These are phyloP conservation scores for Morone chrysops DNA, from an alignment of 2,113 vertebrate genomes.

Conservation along the genomic window DNA sequence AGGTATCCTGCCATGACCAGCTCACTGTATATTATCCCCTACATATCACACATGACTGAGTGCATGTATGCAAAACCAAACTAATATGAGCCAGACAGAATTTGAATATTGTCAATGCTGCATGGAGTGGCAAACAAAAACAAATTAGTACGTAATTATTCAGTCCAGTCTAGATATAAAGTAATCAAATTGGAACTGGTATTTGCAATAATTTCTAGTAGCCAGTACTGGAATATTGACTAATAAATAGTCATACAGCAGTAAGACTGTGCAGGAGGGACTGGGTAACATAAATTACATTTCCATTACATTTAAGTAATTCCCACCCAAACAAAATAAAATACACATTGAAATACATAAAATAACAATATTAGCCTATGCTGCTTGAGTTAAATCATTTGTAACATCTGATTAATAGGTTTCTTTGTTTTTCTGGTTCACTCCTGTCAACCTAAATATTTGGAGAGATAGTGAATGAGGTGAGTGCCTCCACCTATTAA, in stretches of 20 bases:
- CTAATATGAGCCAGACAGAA: not conserved
- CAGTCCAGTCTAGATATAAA: not conserved
- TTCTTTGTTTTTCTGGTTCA: not conserved
- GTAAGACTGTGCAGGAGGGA: fast-evolving
- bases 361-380: not conserved
- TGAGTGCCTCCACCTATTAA: not conserved
- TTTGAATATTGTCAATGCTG: not conserved
- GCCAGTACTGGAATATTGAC: not conserved
- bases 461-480: not conserved
- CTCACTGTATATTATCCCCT: too few relatives aligned
- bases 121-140: not conserved
- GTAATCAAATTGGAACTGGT: not conserved
- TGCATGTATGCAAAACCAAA: not conserved
- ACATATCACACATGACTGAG: not conserved
- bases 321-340: not conserved
- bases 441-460: too few relatives aligned
- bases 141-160: too few relatives aligned
- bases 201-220: too few relatives aligned
- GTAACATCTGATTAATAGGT: not conserved
- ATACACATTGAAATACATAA: not conserved
- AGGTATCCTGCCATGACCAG: too few relatives aligned
- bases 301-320: not conserved
- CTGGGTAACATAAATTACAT: not conserved
- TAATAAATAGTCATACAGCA: not conserved
- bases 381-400: not conserved